These are phyloP conservation scores for Seira ritae DNA, from an alignment of 2,888 invertebrate species.

Conservation along the genomic window DNA sequence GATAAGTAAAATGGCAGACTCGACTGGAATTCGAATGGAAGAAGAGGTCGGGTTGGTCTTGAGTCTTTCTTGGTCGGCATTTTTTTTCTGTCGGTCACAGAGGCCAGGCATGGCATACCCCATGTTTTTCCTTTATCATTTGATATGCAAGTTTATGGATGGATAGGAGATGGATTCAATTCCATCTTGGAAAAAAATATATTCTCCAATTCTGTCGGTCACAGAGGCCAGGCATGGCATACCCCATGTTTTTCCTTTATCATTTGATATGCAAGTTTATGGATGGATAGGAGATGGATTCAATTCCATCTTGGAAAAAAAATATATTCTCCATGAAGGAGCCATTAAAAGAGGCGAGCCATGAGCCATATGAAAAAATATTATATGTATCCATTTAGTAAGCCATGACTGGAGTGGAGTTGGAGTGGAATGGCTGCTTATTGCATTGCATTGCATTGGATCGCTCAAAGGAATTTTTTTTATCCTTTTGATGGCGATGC, in stretches of 20 bases:
- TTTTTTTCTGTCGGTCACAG: no score
- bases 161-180: constrained; percentile 16
- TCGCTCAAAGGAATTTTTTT: constrained; percentile 53
- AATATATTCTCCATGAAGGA: constrained; percentile 38
- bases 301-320: constrained; percentile 13
- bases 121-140: constrained; percentile 56
- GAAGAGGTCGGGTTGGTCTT: constrained; percentile 37
- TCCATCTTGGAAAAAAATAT: constrained; percentile 23
- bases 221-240: not conserved
- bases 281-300: constrained; percentile 25
- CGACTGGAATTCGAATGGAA: constrained; percentile 23
- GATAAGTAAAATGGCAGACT: constrained; percentile 24
- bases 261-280: constrained; percentile 57
- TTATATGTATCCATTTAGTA: constrained; percentile 52
- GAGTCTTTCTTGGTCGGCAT: constrained; percentile 29
- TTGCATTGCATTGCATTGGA: constrained; percentile 15
- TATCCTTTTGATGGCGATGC: constrained; percentile 32
- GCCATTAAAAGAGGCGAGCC: constrained; percentile 54
- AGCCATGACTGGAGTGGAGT: no score
- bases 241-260: constrained; percentile 53
- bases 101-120: constrained; percentile 21
- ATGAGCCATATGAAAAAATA: constrained; percentile 20
- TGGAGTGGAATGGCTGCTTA: no score
- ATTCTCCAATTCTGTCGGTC: no score
- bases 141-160: constrained; percentile 54